These are phyloP conservation scores for Sciaenops ocellatus DNA, from an alignment of 2,797 vertebrate genomes.

Conservation along the genomic window DNA sequence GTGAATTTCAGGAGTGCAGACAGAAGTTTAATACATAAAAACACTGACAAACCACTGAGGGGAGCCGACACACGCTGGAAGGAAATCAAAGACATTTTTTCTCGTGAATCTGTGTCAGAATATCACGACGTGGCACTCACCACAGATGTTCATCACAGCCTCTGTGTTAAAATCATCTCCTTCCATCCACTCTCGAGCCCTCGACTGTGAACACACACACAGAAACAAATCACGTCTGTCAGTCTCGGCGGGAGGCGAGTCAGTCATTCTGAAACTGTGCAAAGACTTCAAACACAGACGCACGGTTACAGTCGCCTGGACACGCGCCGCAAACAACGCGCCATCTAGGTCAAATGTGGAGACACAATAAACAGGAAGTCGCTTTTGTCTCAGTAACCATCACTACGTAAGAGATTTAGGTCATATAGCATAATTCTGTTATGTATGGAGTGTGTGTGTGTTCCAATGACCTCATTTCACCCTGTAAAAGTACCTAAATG, in stretches of 20 bases:
- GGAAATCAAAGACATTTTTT: not conserved
- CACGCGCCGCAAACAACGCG: conserved; percentile 78
- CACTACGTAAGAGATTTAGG: conserved; percentile 30
- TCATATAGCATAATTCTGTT: not conserved
- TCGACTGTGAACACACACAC: conserved; percentile 66
- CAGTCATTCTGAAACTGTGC: conserved; percentile 2
- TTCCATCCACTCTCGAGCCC: conserved; percentile 81
- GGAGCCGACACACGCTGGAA: not conserved
- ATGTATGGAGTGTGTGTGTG: too few species aligned
- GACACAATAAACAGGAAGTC: conserved; percentile 53
- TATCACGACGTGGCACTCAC: conserved; percentile 72
- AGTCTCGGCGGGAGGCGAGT: not conserved
- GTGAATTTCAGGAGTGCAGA: not conserved
- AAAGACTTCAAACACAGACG: not conserved
- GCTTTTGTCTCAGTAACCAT: conserved; percentile 23
- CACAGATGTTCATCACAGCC: conserved; percentile 86
- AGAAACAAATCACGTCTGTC: not conserved
- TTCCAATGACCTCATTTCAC: not conserved
- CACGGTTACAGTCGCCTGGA: conserved; percentile 76
- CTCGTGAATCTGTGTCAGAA: not conserved
- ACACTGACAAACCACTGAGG: not conserved
- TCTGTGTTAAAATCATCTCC: conserved; percentile 85
- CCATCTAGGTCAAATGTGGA: conserved; percentile 83
- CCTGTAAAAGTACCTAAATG: not conserved
- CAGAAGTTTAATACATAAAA: not conserved